Evolutionary conservation across 2,797 vertebrate species (phyloP).

Genomic region (Rhinogobio ventralis): DNA sequence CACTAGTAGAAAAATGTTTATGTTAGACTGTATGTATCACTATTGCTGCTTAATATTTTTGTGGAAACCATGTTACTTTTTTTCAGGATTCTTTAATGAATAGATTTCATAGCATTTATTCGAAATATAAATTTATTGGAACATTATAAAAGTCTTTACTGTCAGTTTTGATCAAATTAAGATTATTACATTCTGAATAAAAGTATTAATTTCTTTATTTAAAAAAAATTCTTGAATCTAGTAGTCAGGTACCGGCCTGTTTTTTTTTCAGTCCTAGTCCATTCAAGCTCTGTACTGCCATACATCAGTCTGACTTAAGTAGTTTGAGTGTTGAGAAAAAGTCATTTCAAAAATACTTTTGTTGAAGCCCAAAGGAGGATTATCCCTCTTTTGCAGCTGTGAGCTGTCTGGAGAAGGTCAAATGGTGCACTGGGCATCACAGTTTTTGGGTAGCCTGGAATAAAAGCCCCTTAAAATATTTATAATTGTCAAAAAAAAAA

Average conservation of each 20-base stretch:
- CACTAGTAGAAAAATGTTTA: too few relatives aligned
- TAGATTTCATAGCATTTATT: too few relatives aligned
- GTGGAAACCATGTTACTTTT: too few relatives aligned
- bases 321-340: neutral
- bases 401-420: conserved; percentile 15
- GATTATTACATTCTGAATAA: too few relatives aligned
- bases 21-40: too few relatives aligned
- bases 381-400: conserved; percentile 6
- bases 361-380: neutral
- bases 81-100: too few relatives aligned
- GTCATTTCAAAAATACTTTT: conserved; percentile 30
- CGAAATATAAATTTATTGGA: too few relatives aligned
- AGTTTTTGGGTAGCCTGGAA: neutral
- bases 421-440: neutral
- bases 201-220: too few relatives aligned
- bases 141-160: too few relatives aligned
- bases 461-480: conserved; percentile 6
- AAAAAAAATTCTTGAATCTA: too few relatives aligned
- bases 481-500: neutral
- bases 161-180: too few relatives aligned
- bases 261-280: neutral
- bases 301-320: neutral
- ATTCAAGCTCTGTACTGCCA: neutral
- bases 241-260: neutral
- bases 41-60: too few relatives aligned